A percentile compares a stretch with the other conserved stretches of the same genome.
Conservation (phyloP, 1,140 invertebrate genomes). For the Bombus cullumanus region DNA sequence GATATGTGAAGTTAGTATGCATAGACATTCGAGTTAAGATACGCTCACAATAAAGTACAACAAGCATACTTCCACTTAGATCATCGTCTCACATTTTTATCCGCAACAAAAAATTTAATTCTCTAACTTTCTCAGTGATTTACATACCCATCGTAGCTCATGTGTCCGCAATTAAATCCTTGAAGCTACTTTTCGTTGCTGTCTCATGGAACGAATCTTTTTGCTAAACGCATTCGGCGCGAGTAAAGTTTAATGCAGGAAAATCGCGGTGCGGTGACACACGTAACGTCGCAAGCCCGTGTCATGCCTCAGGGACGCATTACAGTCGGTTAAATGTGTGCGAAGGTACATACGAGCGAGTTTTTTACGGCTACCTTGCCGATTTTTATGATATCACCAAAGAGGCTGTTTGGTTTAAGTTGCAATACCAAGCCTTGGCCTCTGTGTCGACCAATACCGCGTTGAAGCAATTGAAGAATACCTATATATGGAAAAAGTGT, state of each 20-base stretch:
- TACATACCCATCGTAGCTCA: background rate
- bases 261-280: background rate
- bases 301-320: background rate
- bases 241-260: conserved; percentile 42
- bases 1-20: too few relatives aligned
- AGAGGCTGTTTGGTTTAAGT: background rate
- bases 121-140: background rate
- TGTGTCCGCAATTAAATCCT: conserved; percentile 1
- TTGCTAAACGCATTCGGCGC: background rate
- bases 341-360: conserved; percentile 4
- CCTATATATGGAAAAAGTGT: too few relatives aligned
- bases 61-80: too few relatives aligned
- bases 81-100: background rate
- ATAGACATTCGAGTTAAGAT: too few relatives aligned
- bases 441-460: background rate
- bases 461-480: background rate
- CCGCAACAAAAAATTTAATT: background rate
- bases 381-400: conserved; percentile 57
- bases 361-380: conserved; percentile 44
- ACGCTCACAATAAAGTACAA: too few relatives aligned
- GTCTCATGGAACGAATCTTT: background rate
- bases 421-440: too few relatives aligned
- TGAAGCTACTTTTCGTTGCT: background rate
- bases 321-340: background rate
- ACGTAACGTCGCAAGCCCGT: background rate